These are phyloP conservation scores for Isichthys henryi DNA, from an alignment of 2,113 vertebrate species.

Conservation along the genomic window DNA sequence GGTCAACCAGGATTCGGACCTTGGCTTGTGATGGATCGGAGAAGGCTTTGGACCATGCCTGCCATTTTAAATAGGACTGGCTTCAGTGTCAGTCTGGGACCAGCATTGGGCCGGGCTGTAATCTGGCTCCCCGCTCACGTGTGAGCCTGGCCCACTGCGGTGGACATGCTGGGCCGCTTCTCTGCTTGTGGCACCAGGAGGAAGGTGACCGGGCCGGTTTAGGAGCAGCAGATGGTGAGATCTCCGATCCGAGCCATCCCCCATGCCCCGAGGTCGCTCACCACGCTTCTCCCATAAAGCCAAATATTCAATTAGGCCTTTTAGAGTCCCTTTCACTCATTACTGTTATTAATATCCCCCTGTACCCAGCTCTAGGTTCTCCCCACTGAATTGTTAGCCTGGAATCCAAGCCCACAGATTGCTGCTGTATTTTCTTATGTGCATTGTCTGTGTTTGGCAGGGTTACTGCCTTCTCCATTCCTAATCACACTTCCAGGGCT, in stretches of 20 bases:
- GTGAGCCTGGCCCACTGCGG: neutral
- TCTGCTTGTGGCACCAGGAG: neutral
- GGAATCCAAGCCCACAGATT: neutral
- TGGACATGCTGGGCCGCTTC: neutral
- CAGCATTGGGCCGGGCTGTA: neutral
- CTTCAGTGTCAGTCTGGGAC: neutral
- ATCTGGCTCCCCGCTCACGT: neutral
- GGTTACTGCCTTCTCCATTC: neutral
- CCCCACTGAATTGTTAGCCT: neutral
- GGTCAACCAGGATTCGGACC: neutral
- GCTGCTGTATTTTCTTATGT: neutral
- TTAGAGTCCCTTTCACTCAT: neutral
- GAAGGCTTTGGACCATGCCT: neutral
- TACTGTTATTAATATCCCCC: neutral
- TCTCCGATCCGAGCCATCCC: neutral
- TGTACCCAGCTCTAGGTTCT: neutral
- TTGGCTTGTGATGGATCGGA: neutral
- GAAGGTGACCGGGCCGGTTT: neutral
- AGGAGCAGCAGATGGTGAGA: constrained; percentile 6
- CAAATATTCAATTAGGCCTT: constrained; percentile 9
- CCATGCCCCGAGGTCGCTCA: neutral
- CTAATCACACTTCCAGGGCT: neutral
- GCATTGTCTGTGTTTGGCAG: neutral
- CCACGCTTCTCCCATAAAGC: neutral
- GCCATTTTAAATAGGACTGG: neutral